A percentile compares a stretch with the other conserved stretches of the same genome.
Evolutionary conservation across 2,113 vertebrate species (phyloP).

Genomic region (Pionites leucogaster): DNA sequence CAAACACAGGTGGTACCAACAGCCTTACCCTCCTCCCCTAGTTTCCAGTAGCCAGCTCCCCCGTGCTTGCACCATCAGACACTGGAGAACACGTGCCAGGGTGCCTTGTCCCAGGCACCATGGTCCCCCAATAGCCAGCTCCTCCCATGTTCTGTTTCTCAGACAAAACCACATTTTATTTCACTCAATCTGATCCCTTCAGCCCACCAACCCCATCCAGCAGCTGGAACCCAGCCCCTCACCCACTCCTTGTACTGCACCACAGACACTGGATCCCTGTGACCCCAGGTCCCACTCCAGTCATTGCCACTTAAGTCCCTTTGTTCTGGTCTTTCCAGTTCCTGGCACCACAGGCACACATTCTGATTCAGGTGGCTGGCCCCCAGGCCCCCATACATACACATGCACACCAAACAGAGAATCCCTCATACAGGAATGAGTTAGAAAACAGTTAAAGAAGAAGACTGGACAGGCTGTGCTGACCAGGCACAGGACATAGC

Average conservation of each 20-base stretch:
- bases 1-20: neutral
- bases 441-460: neutral
- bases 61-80: neutral
- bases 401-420: neutral
- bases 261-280: neutral
- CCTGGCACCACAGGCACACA: neutral
- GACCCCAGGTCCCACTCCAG: neutral
- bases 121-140: neutral
- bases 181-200: neutral
- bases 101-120: too few relatives aligned
- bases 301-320: neutral
- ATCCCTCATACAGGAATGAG: neutral
- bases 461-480: too few relatives aligned
- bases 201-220: rapidly evolving
- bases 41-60: neutral
- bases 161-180: neutral
- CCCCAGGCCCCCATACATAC: neutral
- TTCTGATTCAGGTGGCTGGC: neutral
- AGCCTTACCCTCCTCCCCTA: neutral
- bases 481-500: too few relatives aligned
- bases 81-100: neutral
- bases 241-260: neutral
- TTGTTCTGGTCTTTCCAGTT: neutral
- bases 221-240: neutral
- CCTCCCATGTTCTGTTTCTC: neutral